Conservation (phyloP, 2,888 invertebrate genomes). For the Tethea ocularis region DNA sequence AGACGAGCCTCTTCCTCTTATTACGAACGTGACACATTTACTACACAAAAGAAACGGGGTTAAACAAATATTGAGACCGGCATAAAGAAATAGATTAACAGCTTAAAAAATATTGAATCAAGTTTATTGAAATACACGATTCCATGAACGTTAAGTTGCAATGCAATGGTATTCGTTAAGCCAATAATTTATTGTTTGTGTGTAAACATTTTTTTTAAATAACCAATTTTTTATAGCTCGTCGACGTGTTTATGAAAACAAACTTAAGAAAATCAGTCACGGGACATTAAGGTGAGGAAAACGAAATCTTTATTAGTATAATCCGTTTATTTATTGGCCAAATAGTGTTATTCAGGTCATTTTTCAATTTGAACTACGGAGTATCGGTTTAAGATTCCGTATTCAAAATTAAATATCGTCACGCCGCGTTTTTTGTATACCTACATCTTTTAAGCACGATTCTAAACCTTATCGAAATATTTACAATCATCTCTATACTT, state of each 20-base stretch:
- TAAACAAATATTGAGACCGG: constrained; percentile 52
- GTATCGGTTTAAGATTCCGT: constrained; percentile 16
- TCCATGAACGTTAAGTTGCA: constrained; percentile 39
- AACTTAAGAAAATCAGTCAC: constrained; percentile 58
- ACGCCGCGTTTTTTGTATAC: not conserved
- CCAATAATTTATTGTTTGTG: constrained; percentile 53
- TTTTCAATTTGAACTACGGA: constrained; percentile 43
- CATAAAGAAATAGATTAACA: constrained; percentile 42
- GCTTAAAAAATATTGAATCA: constrained; percentile 33
- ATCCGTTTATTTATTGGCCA: constrained; percentile 60
- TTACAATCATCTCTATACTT: constrained; percentile 12
- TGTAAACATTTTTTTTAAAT: constrained; percentile 45
- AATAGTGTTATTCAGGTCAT: constrained; percentile 49
- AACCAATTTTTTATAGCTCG: constrained; percentile 60
- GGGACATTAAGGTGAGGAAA: constrained; percentile 48
- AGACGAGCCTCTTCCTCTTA: constrained; percentile 54
- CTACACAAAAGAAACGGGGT: constrained; percentile 51
- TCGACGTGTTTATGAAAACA: constrained; percentile 65
- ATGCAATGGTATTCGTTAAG: constrained; percentile 50
- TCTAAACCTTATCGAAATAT: constrained; percentile 18
- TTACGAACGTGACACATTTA: constrained; percentile 62
- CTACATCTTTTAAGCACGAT: constrained; percentile 5
- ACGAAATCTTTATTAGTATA: constrained; percentile 63
- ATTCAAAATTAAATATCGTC: constrained; percentile 8
- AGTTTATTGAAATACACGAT: constrained; percentile 42